These are phyloP conservation scores for Mimumesa dahlbomi DNA, from an alignment of 2,888 invertebrate species.

Conservation along the genomic window DNA sequence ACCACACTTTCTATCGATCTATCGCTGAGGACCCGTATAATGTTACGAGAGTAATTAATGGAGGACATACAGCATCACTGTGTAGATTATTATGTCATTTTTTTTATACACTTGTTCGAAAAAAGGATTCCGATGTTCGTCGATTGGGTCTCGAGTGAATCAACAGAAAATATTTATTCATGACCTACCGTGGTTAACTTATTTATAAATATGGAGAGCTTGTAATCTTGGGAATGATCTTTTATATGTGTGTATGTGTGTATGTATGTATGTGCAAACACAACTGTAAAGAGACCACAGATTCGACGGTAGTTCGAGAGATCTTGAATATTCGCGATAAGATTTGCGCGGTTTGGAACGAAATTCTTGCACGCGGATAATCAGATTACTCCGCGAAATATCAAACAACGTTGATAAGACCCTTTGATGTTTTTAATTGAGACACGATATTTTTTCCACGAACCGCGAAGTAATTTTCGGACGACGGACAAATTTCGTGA, in stretches of 20 bases:
- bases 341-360: conserved; percentile 39
- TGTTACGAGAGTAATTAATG: too few relatives aligned
- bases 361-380: conserved; percentile 43
- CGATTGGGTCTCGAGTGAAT: too few relatives aligned
- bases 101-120: too few relatives aligned
- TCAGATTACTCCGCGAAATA: conserved; percentile 49
- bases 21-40: too few relatives aligned
- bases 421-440: conserved; percentile 35
- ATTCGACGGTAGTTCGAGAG: conserved; percentile 32
- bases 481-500: too few relatives aligned
- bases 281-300: conserved; percentile 16
- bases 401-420: conserved; percentile 35
- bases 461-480: background rate
- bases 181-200: background rate
- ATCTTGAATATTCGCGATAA: conserved; percentile 46
- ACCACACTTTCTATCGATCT: too few relatives aligned
- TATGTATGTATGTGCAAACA: conserved; percentile 36
- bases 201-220: conserved; percentile 28
- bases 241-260: too few relatives aligned
- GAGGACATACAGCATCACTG: too few relatives aligned
- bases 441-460: background rate
- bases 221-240: conserved; percentile 15
- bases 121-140: too few relatives aligned
- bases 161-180: background rate
- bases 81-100: too few relatives aligned